Base-by-base conservation (phyloP, 2,888 invertebrate species). In the Thymelicus sylvestris region DNA sequence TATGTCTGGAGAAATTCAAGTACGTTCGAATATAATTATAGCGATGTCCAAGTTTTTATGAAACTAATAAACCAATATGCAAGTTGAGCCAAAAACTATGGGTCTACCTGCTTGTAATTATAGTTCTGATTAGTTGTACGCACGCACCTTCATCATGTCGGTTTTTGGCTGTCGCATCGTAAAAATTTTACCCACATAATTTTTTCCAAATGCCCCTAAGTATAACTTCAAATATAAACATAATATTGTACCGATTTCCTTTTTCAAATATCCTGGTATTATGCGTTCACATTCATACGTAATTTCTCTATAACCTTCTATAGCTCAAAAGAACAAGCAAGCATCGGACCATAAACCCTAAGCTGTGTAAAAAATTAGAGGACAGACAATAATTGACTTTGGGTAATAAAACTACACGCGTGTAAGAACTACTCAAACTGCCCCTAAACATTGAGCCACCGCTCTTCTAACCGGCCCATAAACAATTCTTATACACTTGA, bases 331-430 rank as follows among this genome's bases (percentile, higher is more conserved):
- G 71, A 19, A 55, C 24, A 52, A 69, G n/a, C n/a, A 64, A 47
- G 39, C 24, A 70, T 60, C 70, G 59, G 60, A 65, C 65, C 70
- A 60, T 70, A 65, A 69, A 65, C 52, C 41, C 38, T 15, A 60
- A 60, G 69, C 47, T 47, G 15, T 69, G 70, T 65, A 65, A 71
- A 71, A 71, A 71, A 66, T 71, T 71, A 62, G 60, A 70, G 66
- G 71, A 72, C 73, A 70, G 47, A 67, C 75, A 69, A 70, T 76
- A 76, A 77, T 77, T 77, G 76, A 75, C 76, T 74, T 75, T 73
- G 71, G 67, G 73, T 67, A 74, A 73, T 77, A 77, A 77, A 77
- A 77, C 71, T 66, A 77, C 73, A 71, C 75, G 76, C 76, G 74
- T 74, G 76, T 75, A 75, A 75, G 71, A 71, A 68, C 71, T 71